phyloP scores from a whole-genome alignment of 2,888 invertebrate genomes.

The Cylloceria caligata region DNA sequence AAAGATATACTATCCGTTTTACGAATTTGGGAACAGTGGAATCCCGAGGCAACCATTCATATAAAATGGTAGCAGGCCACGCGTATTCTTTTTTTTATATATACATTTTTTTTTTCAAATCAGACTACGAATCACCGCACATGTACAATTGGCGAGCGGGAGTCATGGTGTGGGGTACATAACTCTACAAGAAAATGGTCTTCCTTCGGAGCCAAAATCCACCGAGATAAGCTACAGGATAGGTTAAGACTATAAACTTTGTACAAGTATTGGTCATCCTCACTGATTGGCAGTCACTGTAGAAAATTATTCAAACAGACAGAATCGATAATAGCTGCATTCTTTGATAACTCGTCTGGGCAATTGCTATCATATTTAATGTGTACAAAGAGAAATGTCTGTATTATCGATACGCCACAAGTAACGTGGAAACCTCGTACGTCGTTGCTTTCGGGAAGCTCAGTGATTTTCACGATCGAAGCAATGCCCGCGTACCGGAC shows the following conservation, averaged over 20 bases:
- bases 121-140: neutral
- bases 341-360: neutral
- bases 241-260: neutral
- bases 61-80: neutral
- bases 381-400: neutral
- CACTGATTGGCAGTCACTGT: neutral
- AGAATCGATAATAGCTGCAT: neutral
- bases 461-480: constrained; percentile 61
- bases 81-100: neutral
- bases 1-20: neutral
- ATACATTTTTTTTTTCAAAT: neutral
- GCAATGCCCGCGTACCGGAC: constrained; percentile 11
- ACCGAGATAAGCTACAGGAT: neutral
- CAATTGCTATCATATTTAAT: neutral
- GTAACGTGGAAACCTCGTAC: neutral
- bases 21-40: neutral
- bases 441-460: constrained; percentile 25
- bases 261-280: neutral
- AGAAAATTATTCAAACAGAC: neutral
- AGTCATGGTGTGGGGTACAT: neutral
- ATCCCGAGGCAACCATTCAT: neutral
- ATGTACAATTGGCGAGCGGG: neutral
- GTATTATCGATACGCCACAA: neutral
- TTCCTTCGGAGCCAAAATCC: neutral
- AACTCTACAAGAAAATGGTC: neutral